Conservation (phyloP, 2,888 invertebrate genomes). For the Itoplectis maculator region DNA sequence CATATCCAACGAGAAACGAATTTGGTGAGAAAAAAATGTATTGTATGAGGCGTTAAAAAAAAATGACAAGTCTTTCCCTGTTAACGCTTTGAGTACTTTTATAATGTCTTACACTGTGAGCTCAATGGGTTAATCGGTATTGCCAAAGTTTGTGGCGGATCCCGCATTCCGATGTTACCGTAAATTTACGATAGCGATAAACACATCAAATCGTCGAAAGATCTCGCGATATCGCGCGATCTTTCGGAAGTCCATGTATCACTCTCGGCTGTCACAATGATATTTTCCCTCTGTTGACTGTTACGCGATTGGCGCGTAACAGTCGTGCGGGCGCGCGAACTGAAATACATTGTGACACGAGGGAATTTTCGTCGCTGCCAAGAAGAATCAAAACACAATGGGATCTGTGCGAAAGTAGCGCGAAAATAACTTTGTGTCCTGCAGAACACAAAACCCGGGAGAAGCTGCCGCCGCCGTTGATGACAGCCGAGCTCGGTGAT, state of each 20-base stretch:
- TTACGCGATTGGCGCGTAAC: neutral
- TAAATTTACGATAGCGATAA: no score
- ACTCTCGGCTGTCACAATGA: neutral
- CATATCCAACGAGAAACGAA: no score
- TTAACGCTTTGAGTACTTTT: no score
- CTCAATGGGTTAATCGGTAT: no score
- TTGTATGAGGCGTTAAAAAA: no score
- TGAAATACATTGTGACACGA: neutral
- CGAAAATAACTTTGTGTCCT: conserved; percentile 5
- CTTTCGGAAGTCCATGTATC: neutral
- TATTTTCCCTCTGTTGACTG: neutral
- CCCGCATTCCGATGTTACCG: no score
- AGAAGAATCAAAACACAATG: conserved; percentile 21
- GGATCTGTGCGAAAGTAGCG: neutral
- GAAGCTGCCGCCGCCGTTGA: neutral
- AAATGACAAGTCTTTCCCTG: no score
- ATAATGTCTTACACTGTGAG: no score
- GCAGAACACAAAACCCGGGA: neutral
- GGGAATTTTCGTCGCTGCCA: neutral
- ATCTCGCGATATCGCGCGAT: neutral
- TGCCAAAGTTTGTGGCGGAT: no score
- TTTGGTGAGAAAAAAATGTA: no score
- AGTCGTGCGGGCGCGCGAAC: no score
- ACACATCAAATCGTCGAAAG: no score
- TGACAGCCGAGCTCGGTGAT: neutral